Base-by-base conservation (phyloP, 2,113 vertebrate species). In the Pungitius pungitius region DNA sequence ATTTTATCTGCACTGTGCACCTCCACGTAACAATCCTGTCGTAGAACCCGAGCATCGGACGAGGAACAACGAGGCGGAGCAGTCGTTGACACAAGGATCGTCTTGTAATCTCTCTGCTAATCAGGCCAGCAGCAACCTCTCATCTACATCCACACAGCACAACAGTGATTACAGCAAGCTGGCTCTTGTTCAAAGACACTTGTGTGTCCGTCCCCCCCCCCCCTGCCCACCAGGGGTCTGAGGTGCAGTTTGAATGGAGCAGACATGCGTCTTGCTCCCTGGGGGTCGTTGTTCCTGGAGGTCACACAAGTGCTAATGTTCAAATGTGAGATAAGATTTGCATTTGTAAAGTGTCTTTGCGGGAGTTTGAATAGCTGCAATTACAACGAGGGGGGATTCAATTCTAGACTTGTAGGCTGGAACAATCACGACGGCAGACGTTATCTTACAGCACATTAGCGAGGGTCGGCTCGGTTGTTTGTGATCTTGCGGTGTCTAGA, bases 91-190 rank as follows among this genome's bases (percentile, higher is more conserved):
- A 0, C n/a, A 30, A 47, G 7, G 39, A 37, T 22, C 14, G 69
- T 83, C 68, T n/a, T 20, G 12, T 80, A 27, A 56, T 83, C 58
- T 55, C 68, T 69, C 60, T 85, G 35, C 65, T 75, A 62, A 73
- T 80, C 75, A 70, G 54, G 62, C 24, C 47, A 43, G 62, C 54
- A 22, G 59, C 51, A 60, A 57, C 30, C 39, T 70, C 59, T 55
- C 72, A 82, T 83, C 88, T 85, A 20, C 69, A 83, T 66, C 83
- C 69, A 75, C 86, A 83, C 73, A 85, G 64, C 27, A 49, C 43
- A 67, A 2, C 4, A n/a, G 58, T 56, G 40, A 47, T 43, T 10
- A 63, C 35, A 49, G 42, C 82, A 80, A 84, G 88, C 78, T 3
- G 26, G 0, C 35, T 81, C 85, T 76, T 87, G 86, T 83, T 87